Percentiles rank a stretch among this genome's conserved stretches.
Evolutionary conservation across 2,113 vertebrate genomes (phyloP).

Genomic region (Pangasianodon gigas): DNA sequence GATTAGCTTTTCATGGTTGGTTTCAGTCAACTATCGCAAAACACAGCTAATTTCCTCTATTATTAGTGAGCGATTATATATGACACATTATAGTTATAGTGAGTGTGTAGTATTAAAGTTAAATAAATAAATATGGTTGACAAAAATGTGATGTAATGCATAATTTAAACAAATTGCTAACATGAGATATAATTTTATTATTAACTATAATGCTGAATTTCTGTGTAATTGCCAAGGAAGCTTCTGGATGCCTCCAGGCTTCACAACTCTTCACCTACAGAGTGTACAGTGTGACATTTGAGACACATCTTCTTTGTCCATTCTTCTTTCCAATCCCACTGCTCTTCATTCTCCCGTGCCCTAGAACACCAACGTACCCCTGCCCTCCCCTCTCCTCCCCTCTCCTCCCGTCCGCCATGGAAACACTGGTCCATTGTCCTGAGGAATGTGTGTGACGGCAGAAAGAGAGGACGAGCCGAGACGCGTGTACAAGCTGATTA

Average conservation of each 20-base stretch:
- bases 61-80: too few relatives aligned
- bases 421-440: conserved; percentile 31
- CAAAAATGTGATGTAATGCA: too few relatives aligned
- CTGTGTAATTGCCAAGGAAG: background rate
- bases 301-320: background rate
- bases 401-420: background rate
- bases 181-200: too few relatives aligned
- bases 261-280: background rate
- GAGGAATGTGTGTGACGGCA: conserved; percentile 10
- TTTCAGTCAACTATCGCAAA: too few relatives aligned
- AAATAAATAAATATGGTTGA: too few relatives aligned
- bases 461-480: background rate
- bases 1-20: too few relatives aligned
- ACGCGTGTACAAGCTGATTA: background rate
- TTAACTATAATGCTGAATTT: background rate
- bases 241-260: background rate
- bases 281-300: background rate
- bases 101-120: too few relatives aligned
- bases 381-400: background rate
- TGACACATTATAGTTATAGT: too few relatives aligned
- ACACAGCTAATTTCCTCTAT: too few relatives aligned
- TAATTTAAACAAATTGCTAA: too few relatives aligned
- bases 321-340: background rate
- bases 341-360: background rate
- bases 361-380: background rate